Base-by-base conservation (phyloP, 2,888 invertebrate species). In the Scaptomyza tumidula region DNA sequence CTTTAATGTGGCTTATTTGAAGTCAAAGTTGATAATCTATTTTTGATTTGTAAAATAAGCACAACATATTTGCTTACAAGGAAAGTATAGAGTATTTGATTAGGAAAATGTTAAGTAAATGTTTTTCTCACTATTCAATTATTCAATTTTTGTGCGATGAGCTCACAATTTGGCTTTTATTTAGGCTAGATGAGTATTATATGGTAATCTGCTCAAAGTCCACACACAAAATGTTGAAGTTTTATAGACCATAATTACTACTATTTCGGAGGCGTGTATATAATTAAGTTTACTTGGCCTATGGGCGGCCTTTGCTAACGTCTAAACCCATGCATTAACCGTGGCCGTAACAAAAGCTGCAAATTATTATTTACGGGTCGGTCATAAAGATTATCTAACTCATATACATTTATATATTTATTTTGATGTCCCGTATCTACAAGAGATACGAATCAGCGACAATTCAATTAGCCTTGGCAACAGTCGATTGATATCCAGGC, bases 391-490 rank as follows among this genome's bases (percentile, higher is more conserved):
- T 83, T 67, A 67, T 41, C 35, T 43, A 33, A 41, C 44, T 70
- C 10, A 19, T 33, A 33, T 13, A 1, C 39, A 45, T 64, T 41
- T 43, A 37, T 19, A 45, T 48, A 41, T 45, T 24, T 24, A 54
- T 48, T 46, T 67, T 54, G 45, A 58, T 37, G 27, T 27, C 39
- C 41, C 69, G 58, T 87, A 86, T 85, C 82, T 37, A 54, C 10
- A 16, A 64, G 6, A 76, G 82, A 78, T 82, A 85, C 62, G 59
- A 68, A 78, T 68, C 84, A 56, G 49, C 64, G 71, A 71, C 80
- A 86, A 84, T 84, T 84, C 86, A 84, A 88, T 86, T 84, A 84
- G 66, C 88, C 86, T 77, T 88, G 77, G 76, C 77, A 71, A 71
- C 74, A 66, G 67, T 66, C 61, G 56, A 39, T 55, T 46, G 44